Evolutionary conservation across 1,140 invertebrate genomes (phyloP).

Genomic region (Phthorimaea operculella): DNA sequence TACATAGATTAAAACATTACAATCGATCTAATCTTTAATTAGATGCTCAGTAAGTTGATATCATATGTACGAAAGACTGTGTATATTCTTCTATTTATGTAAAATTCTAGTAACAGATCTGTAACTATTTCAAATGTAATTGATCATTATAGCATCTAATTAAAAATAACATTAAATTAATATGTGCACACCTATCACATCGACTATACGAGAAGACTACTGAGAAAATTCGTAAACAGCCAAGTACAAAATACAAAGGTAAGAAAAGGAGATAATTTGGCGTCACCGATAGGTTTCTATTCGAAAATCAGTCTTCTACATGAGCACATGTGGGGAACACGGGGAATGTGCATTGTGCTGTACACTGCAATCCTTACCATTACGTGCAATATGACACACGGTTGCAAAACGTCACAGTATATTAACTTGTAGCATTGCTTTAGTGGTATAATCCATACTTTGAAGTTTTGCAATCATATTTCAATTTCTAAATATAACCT

Average conservation of each 20-base stretch:
- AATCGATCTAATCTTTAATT: slow-evolving; percentile 3
- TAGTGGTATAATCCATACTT: no score
- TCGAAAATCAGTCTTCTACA: slow-evolving; percentile 60
- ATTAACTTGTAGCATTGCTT: no score
- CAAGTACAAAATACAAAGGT: slow-evolving; percentile 2
- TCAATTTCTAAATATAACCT: no score
- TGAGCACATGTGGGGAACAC: slow-evolving; percentile 35
- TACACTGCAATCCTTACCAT: background rate
- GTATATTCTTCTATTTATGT: background rate
- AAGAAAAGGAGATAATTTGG: slow-evolving; percentile 2
- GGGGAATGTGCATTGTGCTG: slow-evolving; percentile 25
- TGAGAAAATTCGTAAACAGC: background rate
- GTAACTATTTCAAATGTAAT: background rate
- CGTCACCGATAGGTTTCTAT: background rate
- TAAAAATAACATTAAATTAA: slow-evolving; percentile 6
- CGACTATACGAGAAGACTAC: background rate
- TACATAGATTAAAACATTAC: background rate
- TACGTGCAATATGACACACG: no score
- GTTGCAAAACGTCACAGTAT: no score
- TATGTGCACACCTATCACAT: slow-evolving; percentile 7
- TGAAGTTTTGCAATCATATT: no score
- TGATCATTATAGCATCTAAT: background rate
- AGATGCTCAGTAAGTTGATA: background rate
- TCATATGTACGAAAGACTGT: background rate
- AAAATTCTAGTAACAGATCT: background rate